Base-by-base conservation (phyloP, 2,888 invertebrate genomes). In the Ischnura elegans region DNA sequence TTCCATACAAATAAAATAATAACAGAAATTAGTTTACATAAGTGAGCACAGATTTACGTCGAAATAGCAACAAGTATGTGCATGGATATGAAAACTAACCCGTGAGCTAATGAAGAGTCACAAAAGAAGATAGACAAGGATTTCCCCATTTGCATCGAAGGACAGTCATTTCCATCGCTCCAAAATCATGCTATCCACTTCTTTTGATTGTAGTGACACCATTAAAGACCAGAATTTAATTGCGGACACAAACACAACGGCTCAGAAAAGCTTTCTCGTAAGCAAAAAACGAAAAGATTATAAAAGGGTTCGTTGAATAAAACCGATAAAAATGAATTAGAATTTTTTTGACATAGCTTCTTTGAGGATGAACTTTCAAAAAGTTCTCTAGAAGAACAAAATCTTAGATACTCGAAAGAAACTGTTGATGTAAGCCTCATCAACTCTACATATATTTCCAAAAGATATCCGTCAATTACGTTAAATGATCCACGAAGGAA, bases 261-360 rank as follows among this genome's bases (percentile, higher is more conserved):
- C 76, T 76, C 76, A 76, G 76, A 76, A 76, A 76, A 76, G 76
- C 36, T 76, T 76, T 13, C 76, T 36, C 76, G 76, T 76, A 36
- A 36, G 16, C 76, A 19, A 36, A 36, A 13, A 76, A 76, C 8
- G 8, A 76, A 76, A 76, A 36, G 76, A 76, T 36, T 36, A 36
- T 2, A 76, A 76, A 76, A 36, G 16, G 10, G 16, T 36, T 2
- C 36, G 6, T 36, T 25, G 36, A n/a, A 76, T 61, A 21, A 61
- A 61, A 61, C n/a, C n/a, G 61, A 21, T 25, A 25, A 13, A 25
- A 36, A 36, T 76, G 16, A 76, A 76, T 76, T 29, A 29, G 76
- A 1, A 10, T 29, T n/a, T 21, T 76, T 76, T 76, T 29, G 29
- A 76, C 76, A 36, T 36, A 2, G 1, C 36, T 36, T 36, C 76